Conservation (phyloP, 2,888 invertebrate species). For the Mantis religiosa region DNA sequence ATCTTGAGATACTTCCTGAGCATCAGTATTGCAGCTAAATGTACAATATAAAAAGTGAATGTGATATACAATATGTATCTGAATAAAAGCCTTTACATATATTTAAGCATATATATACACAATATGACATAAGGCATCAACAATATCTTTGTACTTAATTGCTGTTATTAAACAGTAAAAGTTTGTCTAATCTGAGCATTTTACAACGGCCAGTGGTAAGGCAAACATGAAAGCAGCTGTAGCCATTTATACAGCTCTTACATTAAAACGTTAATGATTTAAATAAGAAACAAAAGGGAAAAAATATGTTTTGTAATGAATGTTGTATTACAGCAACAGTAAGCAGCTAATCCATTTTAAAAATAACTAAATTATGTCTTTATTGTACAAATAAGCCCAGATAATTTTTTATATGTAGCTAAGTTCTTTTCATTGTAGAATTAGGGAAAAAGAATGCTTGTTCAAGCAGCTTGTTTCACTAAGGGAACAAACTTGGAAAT, state of each 20-base stretch:
- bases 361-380: too few relatives aligned
- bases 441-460: too few relatives aligned
- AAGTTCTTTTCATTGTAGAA: too few relatives aligned
- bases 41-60: neutral
- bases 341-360: neutral
- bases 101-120: neutral
- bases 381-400: too few relatives aligned
- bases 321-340: neutral
- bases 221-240: neutral
- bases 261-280: neutral
- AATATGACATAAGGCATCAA: neutral
- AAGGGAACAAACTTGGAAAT: too few relatives aligned
- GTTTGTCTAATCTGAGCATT: neutral
- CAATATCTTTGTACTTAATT: neutral
- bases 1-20: neutral
- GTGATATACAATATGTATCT: neutral
- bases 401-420: too few relatives aligned
- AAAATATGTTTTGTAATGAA: neutral
- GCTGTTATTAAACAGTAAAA: neutral
- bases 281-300: neutral
- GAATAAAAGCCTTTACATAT: neutral
- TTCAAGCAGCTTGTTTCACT: too few relatives aligned
- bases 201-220: neutral
- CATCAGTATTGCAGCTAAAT: neutral
- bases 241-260: neutral